Evolutionary conservation across 2,113 vertebrate species (phyloP).

Genomic region (Mormyrus iriodes): DNA sequence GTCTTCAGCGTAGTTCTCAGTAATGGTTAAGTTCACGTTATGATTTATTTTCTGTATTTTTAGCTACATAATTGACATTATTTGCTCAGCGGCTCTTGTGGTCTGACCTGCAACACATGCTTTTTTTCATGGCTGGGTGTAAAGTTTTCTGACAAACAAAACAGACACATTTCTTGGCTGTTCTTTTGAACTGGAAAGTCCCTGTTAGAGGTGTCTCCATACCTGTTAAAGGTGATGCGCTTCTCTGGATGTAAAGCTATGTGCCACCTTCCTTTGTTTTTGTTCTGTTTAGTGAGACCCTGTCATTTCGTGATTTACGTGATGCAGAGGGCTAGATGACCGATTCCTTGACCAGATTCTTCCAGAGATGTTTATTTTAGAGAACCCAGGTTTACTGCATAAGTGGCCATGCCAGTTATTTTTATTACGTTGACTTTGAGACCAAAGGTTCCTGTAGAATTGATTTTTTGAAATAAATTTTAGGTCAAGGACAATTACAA

Average conservation of each 20-base stretch:
- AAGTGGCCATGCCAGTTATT: not conserved
- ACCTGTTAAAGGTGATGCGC: not conserved
- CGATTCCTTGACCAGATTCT: not conserved
- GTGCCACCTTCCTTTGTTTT: not conserved
- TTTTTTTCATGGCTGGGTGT: not conserved
- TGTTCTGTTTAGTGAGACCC: not conserved
- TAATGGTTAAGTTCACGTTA: not conserved
- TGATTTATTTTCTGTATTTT: not conserved
- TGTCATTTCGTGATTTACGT: not conserved
- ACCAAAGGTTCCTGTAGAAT: not conserved
- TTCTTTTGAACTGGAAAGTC: not conserved
- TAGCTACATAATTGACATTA: not conserved
- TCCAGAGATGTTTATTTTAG: not conserved
- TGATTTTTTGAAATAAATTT: not conserved
- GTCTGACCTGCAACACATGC: not conserved
- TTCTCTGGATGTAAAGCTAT: not conserved
- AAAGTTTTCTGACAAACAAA: not conserved
- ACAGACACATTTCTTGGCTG: not conserved
- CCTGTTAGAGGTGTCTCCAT: not conserved
- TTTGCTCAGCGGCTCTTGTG: not conserved
- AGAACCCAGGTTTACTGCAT: not conserved
- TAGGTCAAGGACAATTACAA: not conserved
- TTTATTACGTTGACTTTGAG: not conserved
- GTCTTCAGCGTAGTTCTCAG: not conserved
- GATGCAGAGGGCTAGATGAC: not conserved